These are phyloP conservation scores for Desmophyllum pertusum DNA, from an alignment of 92 coral and sea anemone species.

Conservation along the genomic window DNA sequence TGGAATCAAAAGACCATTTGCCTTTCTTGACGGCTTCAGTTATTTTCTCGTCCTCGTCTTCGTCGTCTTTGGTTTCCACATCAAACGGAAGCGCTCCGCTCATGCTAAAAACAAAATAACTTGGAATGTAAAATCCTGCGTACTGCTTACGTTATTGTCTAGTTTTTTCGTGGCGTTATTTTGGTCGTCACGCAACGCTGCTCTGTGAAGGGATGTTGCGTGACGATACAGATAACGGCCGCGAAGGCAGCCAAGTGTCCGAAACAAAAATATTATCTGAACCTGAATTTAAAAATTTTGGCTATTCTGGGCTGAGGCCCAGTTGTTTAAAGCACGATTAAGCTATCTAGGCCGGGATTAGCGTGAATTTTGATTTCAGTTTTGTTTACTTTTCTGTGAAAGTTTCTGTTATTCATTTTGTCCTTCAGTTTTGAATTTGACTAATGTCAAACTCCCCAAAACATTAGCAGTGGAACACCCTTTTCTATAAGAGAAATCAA, in stretches of 20 bases:
- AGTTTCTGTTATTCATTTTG: too few species aligned
- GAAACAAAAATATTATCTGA: not conserved
- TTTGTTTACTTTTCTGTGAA: too few species aligned
- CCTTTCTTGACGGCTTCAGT: constrained; percentile 61
- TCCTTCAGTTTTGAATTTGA: too few species aligned
- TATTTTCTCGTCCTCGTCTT: constrained; percentile 74
- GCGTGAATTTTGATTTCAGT: too few species aligned
- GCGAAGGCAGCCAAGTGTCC: not conserved
- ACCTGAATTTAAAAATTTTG: too few species aligned
- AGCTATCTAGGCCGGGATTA: too few species aligned
- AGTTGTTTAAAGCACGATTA: too few species aligned
- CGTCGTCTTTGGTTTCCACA: constrained; percentile 40
- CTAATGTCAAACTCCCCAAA: too few species aligned
- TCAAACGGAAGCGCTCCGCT: constrained; percentile 75
- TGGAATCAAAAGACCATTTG: constrained; percentile 67
- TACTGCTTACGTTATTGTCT: too few species aligned
- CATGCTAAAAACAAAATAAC: constrained; percentile 41
- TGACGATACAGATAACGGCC: not conserved
- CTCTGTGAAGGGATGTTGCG: not conserved
- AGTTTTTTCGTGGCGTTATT: not conserved
- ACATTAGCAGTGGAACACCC: too few species aligned
- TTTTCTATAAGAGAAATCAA: too few species aligned
- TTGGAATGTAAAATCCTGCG: not conserved
- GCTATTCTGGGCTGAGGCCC: too few species aligned
- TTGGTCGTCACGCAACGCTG: not conserved